phyloP scores from a whole-genome alignment of 2,797 vertebrate genomes.

The Eremophila alpestris region DNA sequence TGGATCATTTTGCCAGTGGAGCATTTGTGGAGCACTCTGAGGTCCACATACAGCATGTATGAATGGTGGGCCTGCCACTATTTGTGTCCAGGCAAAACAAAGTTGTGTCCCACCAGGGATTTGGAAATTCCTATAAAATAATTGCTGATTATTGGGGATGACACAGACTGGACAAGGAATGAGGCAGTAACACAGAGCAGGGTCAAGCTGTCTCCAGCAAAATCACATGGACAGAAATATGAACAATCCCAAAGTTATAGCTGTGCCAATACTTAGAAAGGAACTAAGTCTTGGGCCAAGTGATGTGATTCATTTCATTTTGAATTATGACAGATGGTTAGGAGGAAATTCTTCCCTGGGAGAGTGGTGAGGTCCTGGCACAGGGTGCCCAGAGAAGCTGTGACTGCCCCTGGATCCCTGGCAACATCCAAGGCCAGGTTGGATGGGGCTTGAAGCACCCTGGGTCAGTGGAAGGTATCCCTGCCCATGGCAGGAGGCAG shows the following conservation, averaged over 20 bases:
- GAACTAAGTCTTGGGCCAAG: not conserved
- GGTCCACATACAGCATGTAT: not conserved
- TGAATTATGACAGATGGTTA: not conserved
- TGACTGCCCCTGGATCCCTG: not conserved
- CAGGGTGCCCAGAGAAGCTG: not conserved
- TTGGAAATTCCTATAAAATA: not conserved
- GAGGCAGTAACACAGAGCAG: not conserved
- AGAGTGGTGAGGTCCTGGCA: not conserved
- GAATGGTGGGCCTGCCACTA: not conserved
- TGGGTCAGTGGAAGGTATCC: not conserved
- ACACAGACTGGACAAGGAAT: not conserved
- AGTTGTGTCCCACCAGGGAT: not conserved
- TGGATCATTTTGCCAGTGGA: not conserved
- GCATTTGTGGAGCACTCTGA: not conserved
- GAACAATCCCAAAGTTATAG: not conserved
- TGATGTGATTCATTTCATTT: not conserved
- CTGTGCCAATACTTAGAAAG: not conserved
- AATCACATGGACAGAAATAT: not conserved
- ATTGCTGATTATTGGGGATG: not conserved
- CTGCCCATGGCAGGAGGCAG: not conserved
- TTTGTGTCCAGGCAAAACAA: not conserved
- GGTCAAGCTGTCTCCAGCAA: not conserved
- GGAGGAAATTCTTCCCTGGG: not conserved
- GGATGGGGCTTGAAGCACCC: fast-evolving
- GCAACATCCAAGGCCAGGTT: not conserved